These are phyloP conservation scores for Homarus americanus DNA, from an alignment of 1,140 invertebrate species.

Conservation along the genomic window DNA sequence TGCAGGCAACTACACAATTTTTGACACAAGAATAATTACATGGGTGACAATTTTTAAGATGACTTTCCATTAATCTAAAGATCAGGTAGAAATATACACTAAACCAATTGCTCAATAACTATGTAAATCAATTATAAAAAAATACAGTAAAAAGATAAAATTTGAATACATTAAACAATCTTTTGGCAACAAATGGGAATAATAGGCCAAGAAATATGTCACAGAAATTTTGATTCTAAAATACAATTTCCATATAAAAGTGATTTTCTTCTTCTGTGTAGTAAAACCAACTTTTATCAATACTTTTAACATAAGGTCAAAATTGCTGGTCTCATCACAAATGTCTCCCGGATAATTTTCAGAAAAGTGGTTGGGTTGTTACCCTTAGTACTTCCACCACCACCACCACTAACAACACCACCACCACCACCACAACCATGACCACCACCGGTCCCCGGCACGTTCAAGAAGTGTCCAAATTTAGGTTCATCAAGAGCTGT, in stretches of 20 bases:
- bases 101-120: constrained; percentile 27
- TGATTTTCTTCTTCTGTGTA: not conserved
- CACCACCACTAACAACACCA: constrained; percentile 63
- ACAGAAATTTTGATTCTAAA: constrained; percentile 47
- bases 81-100: not conserved
- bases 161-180: constrained; percentile 3
- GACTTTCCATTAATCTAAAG: not conserved
- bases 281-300: constrained; percentile 19
- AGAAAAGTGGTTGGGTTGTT: constrained; percentile 69
- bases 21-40: not conserved
- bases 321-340: constrained; percentile 29
- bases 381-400: constrained; percentile 56
- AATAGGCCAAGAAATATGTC: constrained; percentile 64
- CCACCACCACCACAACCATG: constrained; percentile 63
- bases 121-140: not conserved
- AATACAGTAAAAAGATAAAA: not conserved
- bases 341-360: constrained; percentile 70
- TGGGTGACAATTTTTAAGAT: constrained; percentile 17
- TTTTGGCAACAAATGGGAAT: constrained; percentile 39
- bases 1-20: constrained; percentile 1
- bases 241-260: not conserved
- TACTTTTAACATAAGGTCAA: constrained; percentile 13
- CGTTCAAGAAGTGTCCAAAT: constrained; percentile 72
- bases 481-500: constrained; percentile 66
- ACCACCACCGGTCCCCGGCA: constrained; percentile 63